A percentile compares a stretch with the other conserved stretches of the same genome.
Evolutionary conservation across 2,888 invertebrate species (phyloP).

Genomic region (Ariolimax columbianus): DNA sequence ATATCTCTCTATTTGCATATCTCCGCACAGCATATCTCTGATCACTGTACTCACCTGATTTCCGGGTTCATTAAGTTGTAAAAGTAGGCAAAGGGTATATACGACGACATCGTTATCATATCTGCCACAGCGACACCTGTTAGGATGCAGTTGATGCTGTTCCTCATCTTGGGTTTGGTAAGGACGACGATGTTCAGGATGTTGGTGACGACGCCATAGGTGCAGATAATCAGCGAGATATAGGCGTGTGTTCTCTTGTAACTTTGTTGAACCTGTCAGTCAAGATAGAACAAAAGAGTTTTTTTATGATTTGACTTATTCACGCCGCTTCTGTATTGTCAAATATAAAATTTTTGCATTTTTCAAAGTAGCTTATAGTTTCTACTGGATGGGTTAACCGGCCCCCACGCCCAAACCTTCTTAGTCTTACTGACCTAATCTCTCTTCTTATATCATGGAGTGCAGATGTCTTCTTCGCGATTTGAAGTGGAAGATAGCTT

Average conservation of each 20-base stretch:
- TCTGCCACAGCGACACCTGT: slow-evolving; percentile 91
- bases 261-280: slow-evolving; percentile 53
- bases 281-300: neutral
- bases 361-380: too few species aligned
- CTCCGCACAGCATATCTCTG: neutral
- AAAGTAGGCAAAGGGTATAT: slow-evolving; percentile 92
- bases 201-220: slow-evolving; percentile 93
- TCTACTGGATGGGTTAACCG: too few species aligned
- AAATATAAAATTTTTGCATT: neutral
- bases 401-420: too few species aligned
- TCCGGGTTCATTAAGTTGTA: slow-evolving; percentile 66
- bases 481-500: too few species aligned
- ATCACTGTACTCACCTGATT: slow-evolving; percentile 9
- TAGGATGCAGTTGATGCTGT: slow-evolving; percentile 93
- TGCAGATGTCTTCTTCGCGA: too few species aligned
- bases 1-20: slow-evolving; percentile 1
- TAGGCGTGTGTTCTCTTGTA: slow-evolving; percentile 86
- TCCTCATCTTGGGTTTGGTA: slow-evolving; percentile 88
- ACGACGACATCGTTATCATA: slow-evolving; percentile 90
- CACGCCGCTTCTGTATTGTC: too few species aligned
- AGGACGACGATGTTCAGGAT: slow-evolving; percentile 93
- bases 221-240: slow-evolving; percentile 90
- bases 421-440: too few species aligned
- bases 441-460: too few species aligned
- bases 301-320: too few species aligned